Conservation (phyloP, 2,113 vertebrate genomes). For the Lathamus discolor region DNA sequence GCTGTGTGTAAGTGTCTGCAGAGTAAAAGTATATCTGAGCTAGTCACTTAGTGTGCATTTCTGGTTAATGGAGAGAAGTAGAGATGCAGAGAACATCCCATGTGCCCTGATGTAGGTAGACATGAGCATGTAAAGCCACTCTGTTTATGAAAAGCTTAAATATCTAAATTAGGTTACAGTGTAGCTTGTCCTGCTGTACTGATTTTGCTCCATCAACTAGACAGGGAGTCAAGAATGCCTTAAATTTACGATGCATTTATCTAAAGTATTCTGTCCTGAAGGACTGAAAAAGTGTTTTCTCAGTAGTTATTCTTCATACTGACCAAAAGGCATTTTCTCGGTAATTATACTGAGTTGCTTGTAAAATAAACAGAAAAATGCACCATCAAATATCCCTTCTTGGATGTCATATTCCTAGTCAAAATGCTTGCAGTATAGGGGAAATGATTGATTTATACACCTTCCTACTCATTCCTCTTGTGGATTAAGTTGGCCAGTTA, state of each 20-base stretch:
- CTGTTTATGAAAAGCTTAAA: background rate
- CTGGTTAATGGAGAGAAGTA: background rate
- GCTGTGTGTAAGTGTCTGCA: background rate
- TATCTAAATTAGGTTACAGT: background rate
- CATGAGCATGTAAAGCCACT: background rate
- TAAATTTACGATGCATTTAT: background rate
- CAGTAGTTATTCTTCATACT: background rate
- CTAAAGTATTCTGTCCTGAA: background rate
- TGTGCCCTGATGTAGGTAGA: background rate
- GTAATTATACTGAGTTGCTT: background rate
- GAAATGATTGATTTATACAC: background rate
- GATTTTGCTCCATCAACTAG: background rate
- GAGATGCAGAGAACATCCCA: background rate
- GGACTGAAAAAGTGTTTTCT: background rate
- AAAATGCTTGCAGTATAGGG: background rate
- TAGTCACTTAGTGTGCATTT: background rate
- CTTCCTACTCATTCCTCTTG: background rate
- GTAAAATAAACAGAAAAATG: background rate
- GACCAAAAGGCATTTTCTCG: background rate
- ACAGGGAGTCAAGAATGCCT: background rate
- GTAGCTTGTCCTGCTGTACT: background rate
- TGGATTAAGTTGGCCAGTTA: background rate
- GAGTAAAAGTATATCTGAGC: background rate
- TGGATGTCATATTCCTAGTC: background rate
- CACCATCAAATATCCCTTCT: background rate